A percentile compares a stretch with the other conserved stretches of the same genome.
Evolutionary conservation across 2,888 invertebrate genomes (phyloP).

Genomic region (Gisinianus flammeolus): DNA sequence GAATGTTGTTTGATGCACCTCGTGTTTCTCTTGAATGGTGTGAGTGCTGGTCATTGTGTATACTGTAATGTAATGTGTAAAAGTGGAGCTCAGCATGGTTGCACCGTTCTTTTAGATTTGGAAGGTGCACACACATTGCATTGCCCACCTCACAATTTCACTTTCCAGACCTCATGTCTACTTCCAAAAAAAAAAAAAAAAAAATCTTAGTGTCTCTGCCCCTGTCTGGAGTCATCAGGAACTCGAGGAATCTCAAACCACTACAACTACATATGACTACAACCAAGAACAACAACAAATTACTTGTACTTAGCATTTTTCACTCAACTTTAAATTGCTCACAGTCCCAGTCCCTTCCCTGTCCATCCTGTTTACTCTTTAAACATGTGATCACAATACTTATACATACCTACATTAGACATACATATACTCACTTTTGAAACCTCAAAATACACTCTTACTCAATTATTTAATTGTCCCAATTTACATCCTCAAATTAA

Average conservation of each 20-base stretch:
- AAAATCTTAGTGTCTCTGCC: neutral
- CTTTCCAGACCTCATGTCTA: neutral
- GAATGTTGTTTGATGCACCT: neutral
- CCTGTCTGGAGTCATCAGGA: neutral
- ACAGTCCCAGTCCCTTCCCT: no score
- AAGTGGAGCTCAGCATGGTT: conserved; percentile 27
- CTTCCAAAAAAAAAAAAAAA: no score
- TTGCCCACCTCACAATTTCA: neutral
- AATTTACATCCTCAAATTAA: no score
- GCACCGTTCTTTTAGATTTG: neutral
- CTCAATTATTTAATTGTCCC: no score
- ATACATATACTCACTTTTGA: no score
- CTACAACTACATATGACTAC: neutral
- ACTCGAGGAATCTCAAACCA: neutral
- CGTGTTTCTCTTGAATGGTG: conserved; percentile 17
- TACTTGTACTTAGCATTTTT: no score
- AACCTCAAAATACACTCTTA: no score
- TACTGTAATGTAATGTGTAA: no score
- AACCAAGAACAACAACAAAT: neutral
- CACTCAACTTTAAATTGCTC: no score
- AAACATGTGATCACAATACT: no score
- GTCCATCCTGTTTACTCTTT: neutral
- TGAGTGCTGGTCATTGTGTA: conserved; percentile 18
- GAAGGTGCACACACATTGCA: neutral
- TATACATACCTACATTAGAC: no score